Evolutionary conservation across 2,888 invertebrate species (phyloP), one percentile per base, ranked within the genome.

Genomic region (Urechis unicinctus): DNA sequence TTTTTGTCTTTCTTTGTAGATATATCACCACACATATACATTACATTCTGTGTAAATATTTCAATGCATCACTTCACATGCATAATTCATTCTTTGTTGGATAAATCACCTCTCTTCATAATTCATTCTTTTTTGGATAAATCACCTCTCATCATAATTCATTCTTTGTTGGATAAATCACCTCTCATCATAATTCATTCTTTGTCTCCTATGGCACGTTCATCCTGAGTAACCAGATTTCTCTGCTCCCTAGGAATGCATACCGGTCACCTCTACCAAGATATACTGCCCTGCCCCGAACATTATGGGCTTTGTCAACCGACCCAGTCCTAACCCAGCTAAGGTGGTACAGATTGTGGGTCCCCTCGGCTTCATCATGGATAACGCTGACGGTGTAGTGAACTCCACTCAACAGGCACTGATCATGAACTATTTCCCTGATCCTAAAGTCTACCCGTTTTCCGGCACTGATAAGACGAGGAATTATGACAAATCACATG

Each of bases 191-290:
- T n/a, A n/a, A n/a, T n/a, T n/a, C n/a, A n/a, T n/a, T n/a, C n/a
- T n/a, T n/a, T n/a, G n/a, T n/a, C 44, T 50, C 3, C n/a, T 9
- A 28, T 4, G 50, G 4, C 9, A 5, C 44, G 22, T 52, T 5
- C 13, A 45, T 21, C 17, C 6, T 6, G 9, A 21, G 9, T 21
- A 45, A 17, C 21, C 45, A 45, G 6, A 17, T 21, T 21, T 45
- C 45, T 21, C 36, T 36, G 36, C 36, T 13, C 36, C 36, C 36
- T 13, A n/a, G n/a, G n/a, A n/a, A 70, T 50, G 50, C 22, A 24
- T n/a, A n/a, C 13, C 25, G 30, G 6, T n/a, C 5, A 13, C 21
- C 17, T 4, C 50, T n/a, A 50, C 21, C 29, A 5, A 4, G 36
- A 24, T 50, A 9, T 9, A 50, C 6, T 50, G 50, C 24, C 29